phyloP scores from a whole-genome alignment of 2,113 vertebrate genomes.

The Etheostoma cragini region DNA sequence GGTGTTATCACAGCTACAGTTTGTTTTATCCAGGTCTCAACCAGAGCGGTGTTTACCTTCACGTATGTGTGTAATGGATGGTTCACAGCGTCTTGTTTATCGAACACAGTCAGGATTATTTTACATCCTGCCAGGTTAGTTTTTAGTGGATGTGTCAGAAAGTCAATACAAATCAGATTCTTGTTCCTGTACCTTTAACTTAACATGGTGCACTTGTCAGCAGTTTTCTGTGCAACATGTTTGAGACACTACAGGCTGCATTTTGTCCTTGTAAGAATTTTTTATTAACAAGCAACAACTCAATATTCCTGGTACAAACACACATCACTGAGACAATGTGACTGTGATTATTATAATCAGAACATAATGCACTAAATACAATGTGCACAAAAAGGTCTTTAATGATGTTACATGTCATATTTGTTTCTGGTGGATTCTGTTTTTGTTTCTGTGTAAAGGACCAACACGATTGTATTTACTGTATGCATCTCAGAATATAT shows the following conservation, averaged over 20 bases:
- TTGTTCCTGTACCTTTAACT: constrained; percentile 5
- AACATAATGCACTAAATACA: not conserved
- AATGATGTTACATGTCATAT: not conserved
- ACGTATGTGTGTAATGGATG: constrained; percentile 6
- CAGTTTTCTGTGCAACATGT: not conserved
- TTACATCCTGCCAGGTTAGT: constrained; percentile 13
- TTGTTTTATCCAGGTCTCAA: constrained; percentile 21
- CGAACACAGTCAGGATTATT: not conserved
- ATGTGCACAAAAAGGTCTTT: not conserved
- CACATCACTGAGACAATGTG: not conserved
- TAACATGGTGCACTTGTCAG: constrained; percentile 25
- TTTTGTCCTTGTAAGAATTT: not conserved
- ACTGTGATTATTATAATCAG: not conserved
- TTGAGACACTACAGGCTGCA: not conserved
- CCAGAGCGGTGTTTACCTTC: not conserved
- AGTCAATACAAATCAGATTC: constrained; percentile 40
- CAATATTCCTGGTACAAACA: not conserved
- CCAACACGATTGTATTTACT: not conserved
- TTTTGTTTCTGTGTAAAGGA: not conserved
- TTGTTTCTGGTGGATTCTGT: not conserved
- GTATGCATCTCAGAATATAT: not conserved
- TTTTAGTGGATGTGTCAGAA: constrained; percentile 17
- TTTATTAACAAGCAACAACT: not conserved
- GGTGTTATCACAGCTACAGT: constrained; percentile 1
- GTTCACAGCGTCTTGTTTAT: constrained; percentile 17